Evolutionary conservation across 2,888 invertebrate genomes (phyloP).

Genomic region (Microctonus brassicae): DNA sequence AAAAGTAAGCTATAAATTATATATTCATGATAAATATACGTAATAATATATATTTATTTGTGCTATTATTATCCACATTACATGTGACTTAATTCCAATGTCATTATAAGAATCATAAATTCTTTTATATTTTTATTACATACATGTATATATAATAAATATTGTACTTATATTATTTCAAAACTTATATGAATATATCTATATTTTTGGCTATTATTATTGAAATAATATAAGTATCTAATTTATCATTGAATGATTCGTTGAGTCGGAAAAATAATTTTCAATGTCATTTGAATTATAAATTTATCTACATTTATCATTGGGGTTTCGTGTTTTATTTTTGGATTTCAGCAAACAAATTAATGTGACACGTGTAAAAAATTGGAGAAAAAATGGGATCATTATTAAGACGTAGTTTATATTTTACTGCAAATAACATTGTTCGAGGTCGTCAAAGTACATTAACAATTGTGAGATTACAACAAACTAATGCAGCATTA

Average conservation of each 20-base stretch:
- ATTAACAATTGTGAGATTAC: constrained; percentile 45
- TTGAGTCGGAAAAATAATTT: background rate
- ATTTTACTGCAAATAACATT: constrained; percentile 29
- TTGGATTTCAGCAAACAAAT: constrained; percentile 36
- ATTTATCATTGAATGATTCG: background rate
- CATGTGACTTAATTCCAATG: too few species aligned
- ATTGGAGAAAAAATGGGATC: constrained; percentile 42
- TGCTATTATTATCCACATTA: too few species aligned
- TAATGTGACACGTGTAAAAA: constrained; percentile 36
- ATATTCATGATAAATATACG: too few species aligned
- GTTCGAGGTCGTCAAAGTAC: constrained; percentile 32
- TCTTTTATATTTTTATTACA: background rate
- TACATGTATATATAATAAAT: too few species aligned
- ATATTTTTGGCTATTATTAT: background rate
- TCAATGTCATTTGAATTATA: background rate
- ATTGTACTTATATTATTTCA: too few species aligned
- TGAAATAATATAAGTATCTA: background rate
- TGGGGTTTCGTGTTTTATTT: constrained; percentile 30
- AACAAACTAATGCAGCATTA: constrained; percentile 56
- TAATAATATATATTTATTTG: too few species aligned
- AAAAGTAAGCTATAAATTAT: too few species aligned
- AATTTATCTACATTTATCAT: constrained; percentile 1
- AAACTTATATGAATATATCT: background rate
- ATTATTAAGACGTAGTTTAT: constrained; percentile 43
- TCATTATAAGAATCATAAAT: background rate